Conservation (phyloP, 2,797 vertebrate genomes). For the Anniella stebbinsi region DNA sequence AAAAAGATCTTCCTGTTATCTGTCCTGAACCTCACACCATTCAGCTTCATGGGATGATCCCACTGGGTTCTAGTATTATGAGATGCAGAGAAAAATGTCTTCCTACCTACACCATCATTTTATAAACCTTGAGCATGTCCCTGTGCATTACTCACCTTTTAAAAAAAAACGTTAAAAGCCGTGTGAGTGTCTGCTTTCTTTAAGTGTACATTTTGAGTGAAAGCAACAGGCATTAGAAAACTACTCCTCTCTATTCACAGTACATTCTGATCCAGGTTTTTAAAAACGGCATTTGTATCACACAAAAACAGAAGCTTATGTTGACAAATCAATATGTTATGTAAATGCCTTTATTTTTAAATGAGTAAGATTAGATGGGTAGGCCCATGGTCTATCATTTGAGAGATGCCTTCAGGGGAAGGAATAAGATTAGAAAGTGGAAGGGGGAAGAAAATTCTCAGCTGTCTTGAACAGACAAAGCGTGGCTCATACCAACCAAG, state of each 20-base stretch:
- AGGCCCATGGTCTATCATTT: neutral
- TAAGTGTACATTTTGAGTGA: neutral
- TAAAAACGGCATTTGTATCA: neutral
- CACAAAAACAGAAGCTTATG: neutral
- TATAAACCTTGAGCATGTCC: neutral
- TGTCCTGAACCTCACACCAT: too few relatives aligned
- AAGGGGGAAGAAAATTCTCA: neutral
- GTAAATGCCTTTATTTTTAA: neutral
- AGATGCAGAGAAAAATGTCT: neutral
- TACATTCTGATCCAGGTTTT: neutral
- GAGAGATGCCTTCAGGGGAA: slow-evolving; percentile 1
- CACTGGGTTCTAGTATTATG: neutral
- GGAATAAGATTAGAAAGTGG: neutral
- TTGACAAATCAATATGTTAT: slow-evolving; percentile 6
- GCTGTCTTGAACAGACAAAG: neutral
- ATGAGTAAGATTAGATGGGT: neutral
- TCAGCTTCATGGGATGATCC: neutral
- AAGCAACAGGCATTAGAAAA: neutral
- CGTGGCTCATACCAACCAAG: neutral
- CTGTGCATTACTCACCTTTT: neutral
- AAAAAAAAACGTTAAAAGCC: too few relatives aligned
- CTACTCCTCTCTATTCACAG: neutral
- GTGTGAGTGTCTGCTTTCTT: neutral
- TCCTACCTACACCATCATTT: neutral
- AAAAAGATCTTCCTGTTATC: neutral